These are phyloP conservation scores for Drosophila neotestacea DNA, from an alignment of 2,888 invertebrate species.

Conservation along the genomic window DNA sequence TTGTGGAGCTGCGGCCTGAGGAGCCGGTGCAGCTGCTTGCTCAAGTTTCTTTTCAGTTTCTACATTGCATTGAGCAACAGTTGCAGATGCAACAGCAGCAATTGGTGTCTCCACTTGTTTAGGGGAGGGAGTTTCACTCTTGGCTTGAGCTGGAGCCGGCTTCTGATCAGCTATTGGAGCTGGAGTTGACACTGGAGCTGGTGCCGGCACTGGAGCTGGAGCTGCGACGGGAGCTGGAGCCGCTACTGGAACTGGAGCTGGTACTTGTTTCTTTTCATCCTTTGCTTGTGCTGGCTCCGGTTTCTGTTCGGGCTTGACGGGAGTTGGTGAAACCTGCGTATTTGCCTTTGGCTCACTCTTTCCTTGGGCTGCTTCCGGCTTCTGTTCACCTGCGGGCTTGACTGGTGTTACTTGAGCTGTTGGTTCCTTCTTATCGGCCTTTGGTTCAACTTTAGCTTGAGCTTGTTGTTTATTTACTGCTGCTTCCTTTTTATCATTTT, in stretches of 20 bases:
- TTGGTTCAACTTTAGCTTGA: conserved; percentile 3
- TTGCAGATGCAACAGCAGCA: background rate
- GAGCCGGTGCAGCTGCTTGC: background rate
- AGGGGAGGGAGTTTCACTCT: background rate
- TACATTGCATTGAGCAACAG: background rate
- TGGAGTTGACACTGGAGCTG: background rate
- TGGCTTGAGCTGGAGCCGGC: background rate
- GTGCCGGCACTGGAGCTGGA: background rate
- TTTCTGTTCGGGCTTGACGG: background rate
- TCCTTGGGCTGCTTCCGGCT: background rate
- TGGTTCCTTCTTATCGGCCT: conserved; percentile 25
- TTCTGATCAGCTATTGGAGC: background rate
- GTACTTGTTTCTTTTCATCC: background rate
- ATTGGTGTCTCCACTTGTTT: conserved; percentile 16
- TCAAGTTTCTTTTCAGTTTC: conserved; percentile 5
- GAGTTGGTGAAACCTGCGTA: background rate
- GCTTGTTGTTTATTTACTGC: background rate
- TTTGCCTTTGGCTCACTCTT: background rate
- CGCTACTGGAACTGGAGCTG: background rate
- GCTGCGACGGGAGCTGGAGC: background rate
- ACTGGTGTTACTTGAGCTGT: background rate
- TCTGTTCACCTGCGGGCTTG: background rate
- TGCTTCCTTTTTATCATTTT: conserved; percentile 17
- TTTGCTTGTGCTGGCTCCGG: background rate
- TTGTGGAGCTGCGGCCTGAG: conserved; percentile 10